Conservation (phyloP, 2,888 invertebrate species). For the Oxystoma pomonae region DNA sequence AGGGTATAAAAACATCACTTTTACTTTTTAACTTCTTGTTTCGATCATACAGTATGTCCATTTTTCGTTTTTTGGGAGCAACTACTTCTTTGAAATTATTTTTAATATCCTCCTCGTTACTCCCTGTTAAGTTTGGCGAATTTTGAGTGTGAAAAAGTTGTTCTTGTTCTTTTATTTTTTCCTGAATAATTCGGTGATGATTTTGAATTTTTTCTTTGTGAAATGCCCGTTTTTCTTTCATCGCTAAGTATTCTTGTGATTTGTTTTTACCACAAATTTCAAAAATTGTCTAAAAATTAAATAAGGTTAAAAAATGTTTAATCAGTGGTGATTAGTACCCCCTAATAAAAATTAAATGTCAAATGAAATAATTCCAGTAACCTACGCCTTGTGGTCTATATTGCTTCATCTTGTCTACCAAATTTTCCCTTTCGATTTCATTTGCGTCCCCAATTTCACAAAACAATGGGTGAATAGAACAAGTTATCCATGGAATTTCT, state of each 20-base stretch:
- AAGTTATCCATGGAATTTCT: conserved; percentile 53
- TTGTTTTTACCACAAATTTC: conserved; percentile 82
- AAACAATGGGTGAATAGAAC: conserved; percentile 64
- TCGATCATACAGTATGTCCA: conserved; percentile 56
- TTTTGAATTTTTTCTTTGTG: conserved; percentile 58
- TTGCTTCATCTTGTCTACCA: conserved; percentile 64
- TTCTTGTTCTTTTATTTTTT: conserved; percentile 39
- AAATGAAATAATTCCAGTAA: too few species aligned
- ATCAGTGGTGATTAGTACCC: too few species aligned
- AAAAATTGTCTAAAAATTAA: conserved; percentile 83
- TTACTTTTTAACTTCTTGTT: conserved; percentile 52
- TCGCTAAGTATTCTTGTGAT: conserved; percentile 72
- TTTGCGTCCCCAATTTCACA: conserved; percentile 42
- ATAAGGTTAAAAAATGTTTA: too few species aligned
- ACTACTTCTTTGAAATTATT: conserved; percentile 55
- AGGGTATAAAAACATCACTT: conserved; percentile 83
- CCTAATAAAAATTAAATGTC: too few species aligned
- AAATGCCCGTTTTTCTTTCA: conserved; percentile 81
- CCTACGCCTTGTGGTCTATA: conserved; percentile 72
- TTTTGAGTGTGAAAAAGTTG: conserved; percentile 1
- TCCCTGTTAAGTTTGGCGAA: conserved; percentile 38
- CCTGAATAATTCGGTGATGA: conserved; percentile 46
- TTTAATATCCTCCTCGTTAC: conserved; percentile 54
- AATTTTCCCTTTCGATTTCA: conserved; percentile 42
- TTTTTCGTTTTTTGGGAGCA: conserved; percentile 54